phyloP scores from a whole-genome alignment of 1,140 invertebrate species.

The Harpegnathos saltator region DNA sequence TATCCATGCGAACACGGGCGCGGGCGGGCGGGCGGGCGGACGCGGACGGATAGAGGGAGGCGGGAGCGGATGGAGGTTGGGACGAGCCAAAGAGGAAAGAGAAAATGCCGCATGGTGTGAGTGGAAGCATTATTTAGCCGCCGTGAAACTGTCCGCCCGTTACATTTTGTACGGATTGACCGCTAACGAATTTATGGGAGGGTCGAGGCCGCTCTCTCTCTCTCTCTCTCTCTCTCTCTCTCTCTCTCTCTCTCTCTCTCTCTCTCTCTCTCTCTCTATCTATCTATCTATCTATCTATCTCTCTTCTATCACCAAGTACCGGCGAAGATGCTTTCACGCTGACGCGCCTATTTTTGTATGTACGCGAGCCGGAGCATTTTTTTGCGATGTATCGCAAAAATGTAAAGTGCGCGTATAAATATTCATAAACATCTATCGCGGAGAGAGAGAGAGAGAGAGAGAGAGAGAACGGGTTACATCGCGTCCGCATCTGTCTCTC shows the following conservation, averaged over 20 bases:
- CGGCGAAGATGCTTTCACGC: background rate
- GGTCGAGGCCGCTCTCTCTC: no score
- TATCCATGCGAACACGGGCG: conserved; percentile 75
- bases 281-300: no score
- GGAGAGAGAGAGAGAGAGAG: no score
- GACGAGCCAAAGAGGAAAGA: conserved; percentile 41
- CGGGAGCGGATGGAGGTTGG: background rate
- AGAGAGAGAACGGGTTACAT: background rate
- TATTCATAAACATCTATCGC: conserved; percentile 7
- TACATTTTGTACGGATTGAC: conserved; percentile 67
- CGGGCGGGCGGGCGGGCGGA: no score
- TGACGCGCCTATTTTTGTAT: background rate
- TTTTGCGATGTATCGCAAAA: background rate
- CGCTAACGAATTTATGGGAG: conserved; percentile 60
- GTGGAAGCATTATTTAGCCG: conserved; percentile 74
- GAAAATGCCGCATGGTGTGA: conserved; percentile 55
- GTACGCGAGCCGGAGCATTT: background rate
- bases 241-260: no score
- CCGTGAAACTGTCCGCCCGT: conserved; percentile 65
- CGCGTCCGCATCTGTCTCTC: background rate
- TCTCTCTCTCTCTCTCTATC: no score
- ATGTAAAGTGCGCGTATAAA: background rate
- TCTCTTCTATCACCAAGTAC: background rate
- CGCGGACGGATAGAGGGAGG: conserved; percentile 36
- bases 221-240: no score